Evolutionary conservation across 64 coral and sea anemone species (phyloP).

Genomic region (Trachythela sp.): DNA sequence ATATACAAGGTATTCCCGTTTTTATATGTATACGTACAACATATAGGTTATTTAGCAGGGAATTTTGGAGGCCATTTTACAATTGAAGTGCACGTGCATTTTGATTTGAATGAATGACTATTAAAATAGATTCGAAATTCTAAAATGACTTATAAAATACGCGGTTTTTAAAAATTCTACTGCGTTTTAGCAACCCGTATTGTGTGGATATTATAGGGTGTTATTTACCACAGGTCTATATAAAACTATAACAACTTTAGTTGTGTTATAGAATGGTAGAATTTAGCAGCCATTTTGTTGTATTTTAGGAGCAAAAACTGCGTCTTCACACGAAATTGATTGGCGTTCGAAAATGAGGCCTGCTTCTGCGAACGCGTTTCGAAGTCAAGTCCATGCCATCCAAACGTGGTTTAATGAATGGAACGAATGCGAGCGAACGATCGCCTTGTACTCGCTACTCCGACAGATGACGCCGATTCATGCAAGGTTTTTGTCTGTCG

Average conservation of each 20-base stretch:
- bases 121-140: not conserved
- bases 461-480: constrained; percentile 82
- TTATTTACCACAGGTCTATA: not conserved
- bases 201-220: not conserved
- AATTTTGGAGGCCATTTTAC: not conserved
- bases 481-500: constrained; percentile 80
- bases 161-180: not conserved
- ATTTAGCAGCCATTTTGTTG: not conserved
- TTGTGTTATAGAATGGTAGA: not conserved
- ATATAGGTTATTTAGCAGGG: not conserved
- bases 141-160: not conserved
- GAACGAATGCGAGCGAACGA: constrained; percentile 97
- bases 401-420: constrained; percentile 86
- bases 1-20: not conserved
- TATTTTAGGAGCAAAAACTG: not conserved
- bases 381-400: constrained; percentile 79
- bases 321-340: not conserved
- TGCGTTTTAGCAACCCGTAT: not conserved
- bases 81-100: not conserved
- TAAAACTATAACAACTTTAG: not conserved
- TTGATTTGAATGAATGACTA: not conserved
- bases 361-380: constrained; percentile 71
- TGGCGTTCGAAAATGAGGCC: constrained; percentile 67
- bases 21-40: not conserved
- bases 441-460: constrained; percentile 83